phyloP scores from a whole-genome alignment of 1,140 invertebrate species.

The Ostrea edulis region DNA sequence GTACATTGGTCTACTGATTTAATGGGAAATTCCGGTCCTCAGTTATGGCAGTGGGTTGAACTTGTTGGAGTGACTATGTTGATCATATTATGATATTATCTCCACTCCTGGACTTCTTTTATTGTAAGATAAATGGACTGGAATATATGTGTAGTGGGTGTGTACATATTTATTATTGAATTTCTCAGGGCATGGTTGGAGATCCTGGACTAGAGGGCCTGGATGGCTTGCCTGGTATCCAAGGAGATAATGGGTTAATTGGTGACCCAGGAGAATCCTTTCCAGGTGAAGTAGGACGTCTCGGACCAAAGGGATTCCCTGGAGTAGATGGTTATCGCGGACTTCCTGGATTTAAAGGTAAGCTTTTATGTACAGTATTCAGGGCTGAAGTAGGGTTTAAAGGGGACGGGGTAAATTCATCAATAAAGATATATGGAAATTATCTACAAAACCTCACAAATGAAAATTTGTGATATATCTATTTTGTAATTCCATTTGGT shows the following conservation, averaged over 20 bases:
- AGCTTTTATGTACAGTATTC: not conserved
- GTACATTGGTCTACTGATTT: too few relatives aligned
- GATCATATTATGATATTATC: too few relatives aligned
- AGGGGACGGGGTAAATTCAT: not conserved
- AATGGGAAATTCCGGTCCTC: too few relatives aligned
- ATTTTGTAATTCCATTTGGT: too few relatives aligned
- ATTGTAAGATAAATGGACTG: too few relatives aligned
- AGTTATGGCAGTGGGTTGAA: too few relatives aligned
- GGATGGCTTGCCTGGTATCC: conserved; percentile 79
- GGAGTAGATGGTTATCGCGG: conserved; percentile 59
- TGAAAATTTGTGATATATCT: too few relatives aligned
- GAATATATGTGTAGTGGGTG: too few relatives aligned
- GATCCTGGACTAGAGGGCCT: conserved; percentile 60
- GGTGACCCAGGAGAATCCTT: conserved; percentile 74
- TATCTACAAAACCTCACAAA: too few relatives aligned
- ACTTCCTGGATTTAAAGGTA: conserved; percentile 80
- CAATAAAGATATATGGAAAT: not conserved
- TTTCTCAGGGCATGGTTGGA: conserved; percentile 60
- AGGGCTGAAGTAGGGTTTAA: not conserved
- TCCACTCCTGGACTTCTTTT: too few relatives aligned
- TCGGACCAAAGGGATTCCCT: conserved; percentile 60
- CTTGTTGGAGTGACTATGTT: too few relatives aligned
- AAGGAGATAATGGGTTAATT: conserved; percentile 66
- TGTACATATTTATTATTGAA: not conserved
- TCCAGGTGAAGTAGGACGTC: conserved; percentile 58